phyloP scores from a whole-genome alignment of 37 sponge, comb jelly and placozoan genomes.

The Axinella damicornis region DNA sequence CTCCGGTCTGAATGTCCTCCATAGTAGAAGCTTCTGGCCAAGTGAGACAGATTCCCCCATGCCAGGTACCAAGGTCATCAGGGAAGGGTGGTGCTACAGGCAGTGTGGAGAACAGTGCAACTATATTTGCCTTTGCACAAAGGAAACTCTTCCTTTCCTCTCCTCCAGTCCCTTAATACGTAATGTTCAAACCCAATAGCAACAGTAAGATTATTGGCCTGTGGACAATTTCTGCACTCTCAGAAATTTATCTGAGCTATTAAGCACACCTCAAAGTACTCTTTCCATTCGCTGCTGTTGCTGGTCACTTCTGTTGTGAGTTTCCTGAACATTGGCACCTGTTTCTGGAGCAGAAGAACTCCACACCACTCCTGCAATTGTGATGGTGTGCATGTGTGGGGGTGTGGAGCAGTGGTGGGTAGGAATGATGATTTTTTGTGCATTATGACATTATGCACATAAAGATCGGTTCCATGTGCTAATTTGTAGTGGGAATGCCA shows the following conservation, averaged over 20 bases:
- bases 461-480: too few species aligned
- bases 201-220: too few species aligned
- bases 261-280: conserved; percentile 48
- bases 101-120: too few species aligned
- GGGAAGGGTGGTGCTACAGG: neutral
- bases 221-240: too few species aligned
- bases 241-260: too few species aligned
- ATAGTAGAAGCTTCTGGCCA: conserved; percentile 55
- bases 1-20: conserved; percentile 55
- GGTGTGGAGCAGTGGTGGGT: too few species aligned
- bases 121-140: too few species aligned
- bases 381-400: neutral
- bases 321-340: conserved; percentile 3
- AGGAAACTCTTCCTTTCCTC: neutral
- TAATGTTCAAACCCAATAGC: too few species aligned
- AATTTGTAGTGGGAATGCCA: too few species aligned
- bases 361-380: conserved; percentile 37
- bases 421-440: too few species aligned
- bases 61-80: conserved; percentile 25
- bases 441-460: too few species aligned
- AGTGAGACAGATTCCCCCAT: conserved; percentile 7
- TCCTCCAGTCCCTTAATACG: too few species aligned
- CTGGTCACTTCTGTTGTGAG: neutral
- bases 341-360: conserved; percentile 24
- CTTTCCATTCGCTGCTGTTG: conserved; percentile 55